Evolutionary conservation across 2,797 vertebrate species (phyloP), one percentile per base, ranked within the genome.

Genomic region (Eleutherodactylus coqui): DNA sequence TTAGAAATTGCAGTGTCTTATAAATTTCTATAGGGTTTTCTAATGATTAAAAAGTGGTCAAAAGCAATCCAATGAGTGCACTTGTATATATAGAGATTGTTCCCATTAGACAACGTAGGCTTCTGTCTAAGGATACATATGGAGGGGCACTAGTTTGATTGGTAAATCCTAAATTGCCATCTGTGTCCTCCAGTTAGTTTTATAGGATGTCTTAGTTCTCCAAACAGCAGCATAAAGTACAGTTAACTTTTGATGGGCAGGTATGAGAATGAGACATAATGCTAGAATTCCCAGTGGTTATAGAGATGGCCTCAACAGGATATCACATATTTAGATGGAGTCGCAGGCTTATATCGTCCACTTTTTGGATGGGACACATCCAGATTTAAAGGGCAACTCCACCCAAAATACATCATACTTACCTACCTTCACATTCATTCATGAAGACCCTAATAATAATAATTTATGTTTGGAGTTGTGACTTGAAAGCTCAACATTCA

Each of bases 21-120:
- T 34, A 73, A 36, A 82, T 55, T 55, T 49, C 67, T 72, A 55
- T 49, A 81, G 60, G 32, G 34, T 70, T 72, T 82, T 82, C 67
- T 82, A 81, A 82, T 41, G 38, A 34, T 83, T 29, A 13, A 58
- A 58, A 27, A 83, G 8, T 36, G 64, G 4, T 53, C 29, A 1
- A 4, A 55, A 13, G 3, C 32, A 24, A 14, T 76, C 4, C 76
- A 36, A 29, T 24, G 47, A 24, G 29, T 76, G 27, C 43, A n/a
- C 47, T 32, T 53, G 47, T 76, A 32, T 34, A 32, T 34, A 76
- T 51, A 34, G 73, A 49, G 45, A 21, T 11, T 3, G 36, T 41
- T 43, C 3, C 67, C 36, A 27, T 27, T 14, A 45, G 41, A 13
- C 29, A 24, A 32, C 24, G 53, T 19, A 51, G 75, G 47, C 75